Percentiles rank a stretch among this genome's conserved stretches.
Conservation (phyloP, 2,888 invertebrate species). For the Erebia palarica region DNA sequence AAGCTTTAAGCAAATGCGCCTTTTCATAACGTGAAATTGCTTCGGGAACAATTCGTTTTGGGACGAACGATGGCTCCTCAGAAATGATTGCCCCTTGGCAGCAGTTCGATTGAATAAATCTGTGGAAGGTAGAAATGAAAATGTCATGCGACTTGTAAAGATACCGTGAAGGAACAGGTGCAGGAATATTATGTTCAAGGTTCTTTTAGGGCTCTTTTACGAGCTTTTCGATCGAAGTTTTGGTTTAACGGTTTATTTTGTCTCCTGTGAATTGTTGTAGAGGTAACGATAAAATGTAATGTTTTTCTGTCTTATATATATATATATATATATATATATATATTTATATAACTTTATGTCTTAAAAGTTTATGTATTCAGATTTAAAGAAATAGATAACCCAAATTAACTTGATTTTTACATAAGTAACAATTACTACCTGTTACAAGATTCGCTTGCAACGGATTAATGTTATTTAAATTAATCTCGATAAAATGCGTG, state of each 20-base stretch:
- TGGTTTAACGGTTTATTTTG: not conserved
- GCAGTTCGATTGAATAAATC: slow-evolving; percentile 50
- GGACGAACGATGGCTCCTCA: slow-evolving; percentile 57
- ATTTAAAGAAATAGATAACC: too few relatives aligned
- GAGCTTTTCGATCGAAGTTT: slow-evolving; percentile 9
- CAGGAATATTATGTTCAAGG: slow-evolving; percentile 9
- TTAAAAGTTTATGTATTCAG: too few relatives aligned
- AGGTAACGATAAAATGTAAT: not conserved
- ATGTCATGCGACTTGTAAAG: slow-evolving; percentile 30
- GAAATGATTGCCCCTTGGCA: slow-evolving; percentile 59
- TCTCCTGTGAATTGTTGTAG: slow-evolving; percentile 5
- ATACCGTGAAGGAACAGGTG: slow-evolving; percentile 29
- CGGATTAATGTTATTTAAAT: not conserved
- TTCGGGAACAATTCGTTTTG: slow-evolving; percentile 67
- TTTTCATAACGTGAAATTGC: slow-evolving; percentile 77
- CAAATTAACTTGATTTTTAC: too few relatives aligned
- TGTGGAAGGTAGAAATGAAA: slow-evolving; percentile 43
- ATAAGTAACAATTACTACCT: too few relatives aligned
- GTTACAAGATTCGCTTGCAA: not conserved
- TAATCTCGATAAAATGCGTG: not conserved
- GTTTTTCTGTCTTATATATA: too few relatives aligned
- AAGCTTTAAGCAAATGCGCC: slow-evolving; percentile 75
- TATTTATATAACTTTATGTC: too few relatives aligned
- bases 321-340: too few relatives aligned
- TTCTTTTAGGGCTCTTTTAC: slow-evolving; percentile 12